Evolutionary conservation across 2,797 vertebrate species (phyloP), one percentile per base, ranked within the genome.

Genomic region (Dipus sagitta): DNA sequence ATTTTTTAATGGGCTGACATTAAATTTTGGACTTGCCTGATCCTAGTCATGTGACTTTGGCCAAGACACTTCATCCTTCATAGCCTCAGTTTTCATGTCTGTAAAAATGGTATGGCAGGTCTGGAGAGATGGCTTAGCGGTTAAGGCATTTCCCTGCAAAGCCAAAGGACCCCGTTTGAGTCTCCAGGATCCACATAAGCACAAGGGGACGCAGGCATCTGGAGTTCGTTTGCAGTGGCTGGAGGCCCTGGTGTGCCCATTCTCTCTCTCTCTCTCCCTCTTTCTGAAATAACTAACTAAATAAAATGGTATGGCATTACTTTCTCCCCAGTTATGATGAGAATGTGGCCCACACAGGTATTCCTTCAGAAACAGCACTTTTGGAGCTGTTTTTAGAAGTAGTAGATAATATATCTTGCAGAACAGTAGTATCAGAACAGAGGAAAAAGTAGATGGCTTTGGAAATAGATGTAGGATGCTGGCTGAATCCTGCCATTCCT

Each of bases 1-100:
- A 54, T 30, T 52, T 78, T 86, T 83, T 95, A 88, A 83, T 47
- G 15, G 71, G 13, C 60, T 80, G 78, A 21, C 28, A 58, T 71
- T 90, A 92, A 88, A 60, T 86, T 77, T 89, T 86, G 67, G 60
- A 67, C 68, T 24, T 89, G 72, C 18, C 26, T 92, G 23, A 71
- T 42, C 67, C 17, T 47, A 85, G 62, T 62, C 74, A 2, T n/a
- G 15, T 70, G 70, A 80, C 68, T 79, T 83, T 79, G 38, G n/a
- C 58, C 68, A 80, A 82, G 47, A 72, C 67, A 38, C 54, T 83
- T 89, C 10, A 58, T 13, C 15, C 76, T 68, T 90, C 18, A 52
- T 60, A 79, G 60, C 65, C 23, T 88, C 28, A n/a, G 1, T 77
- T 93, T 95, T 84, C 87, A 68, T 83, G 9, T 88, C 68, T 94